Base-by-base conservation (phyloP, 2,888 invertebrate species). In the Philhelius pedissequus region DNA sequence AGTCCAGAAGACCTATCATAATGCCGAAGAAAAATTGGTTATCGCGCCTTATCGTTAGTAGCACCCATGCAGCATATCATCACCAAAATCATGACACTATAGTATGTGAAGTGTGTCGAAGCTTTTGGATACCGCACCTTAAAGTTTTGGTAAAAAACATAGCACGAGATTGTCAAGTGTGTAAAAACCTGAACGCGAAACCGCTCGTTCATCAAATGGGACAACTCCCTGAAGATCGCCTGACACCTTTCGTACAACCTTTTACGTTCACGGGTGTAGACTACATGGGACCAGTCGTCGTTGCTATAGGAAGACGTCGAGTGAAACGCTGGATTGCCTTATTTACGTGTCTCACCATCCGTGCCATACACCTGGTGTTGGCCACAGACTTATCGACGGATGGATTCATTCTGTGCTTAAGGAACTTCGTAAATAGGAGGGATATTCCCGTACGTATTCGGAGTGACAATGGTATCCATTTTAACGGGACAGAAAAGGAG, bases 381-480 rank as follows among this genome's bases (percentile, higher is more conserved):
- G 30, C 30, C 4, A 52, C 30, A 9, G 15, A 30, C 13, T 13
- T 52, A 18, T 43, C 40, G 2, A 43, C 40, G 1, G 43, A 43
- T 11, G 43, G 43, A 20, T 43, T 43, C 4, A 43, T 43, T 11
- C 9, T 43, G 1, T 43, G 43, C 43, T 11, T 43, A 4, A 54
- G 15, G 9, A 82, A 74, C 35, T 64, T 78, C 11, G 27, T 64
- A 2, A 78, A 64, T 30, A 35, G 86, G 9, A 43, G 86, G 7
- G 82, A 82, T 7, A 56, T 77, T 2, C 86, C 79, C 6, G 45
- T 64, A 2, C 40, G 76, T n/a, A 74, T 87, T 11, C 73, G 87
- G n/a, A 77, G 75, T 22, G 84, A 86, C 54, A 86, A 82, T 18
- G 84, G 86, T 0, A 86, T 56, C 11, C 86, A 86, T 27, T 86